Percentiles rank a stretch among this genome's conserved stretches.
phyloP scores from a whole-genome alignment of 1,140 invertebrate species.

The Prorops nasuta region DNA sequence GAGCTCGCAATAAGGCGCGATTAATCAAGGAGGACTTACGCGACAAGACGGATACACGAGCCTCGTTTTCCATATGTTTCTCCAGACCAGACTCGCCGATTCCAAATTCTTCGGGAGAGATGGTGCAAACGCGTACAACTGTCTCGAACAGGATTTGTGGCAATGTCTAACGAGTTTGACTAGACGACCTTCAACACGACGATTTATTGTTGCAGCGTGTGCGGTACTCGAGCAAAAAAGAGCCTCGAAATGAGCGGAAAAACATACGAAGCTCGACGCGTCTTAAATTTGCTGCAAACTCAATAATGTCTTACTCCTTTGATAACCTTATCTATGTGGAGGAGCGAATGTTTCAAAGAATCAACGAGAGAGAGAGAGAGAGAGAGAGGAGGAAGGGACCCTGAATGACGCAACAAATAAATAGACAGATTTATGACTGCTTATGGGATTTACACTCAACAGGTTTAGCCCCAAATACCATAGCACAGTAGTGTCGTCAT shows the following conservation, averaged over 20 bases:
- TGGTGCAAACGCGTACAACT: background rate
- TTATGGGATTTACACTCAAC: slow-evolving; percentile 52
- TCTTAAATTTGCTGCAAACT: background rate
- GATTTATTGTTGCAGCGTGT: slow-evolving; percentile 1
- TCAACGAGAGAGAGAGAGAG: background rate
- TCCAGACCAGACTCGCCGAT: background rate
- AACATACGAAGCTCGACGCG: background rate
- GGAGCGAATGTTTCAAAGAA: no score
- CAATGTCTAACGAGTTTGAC: background rate
- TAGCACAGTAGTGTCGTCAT: no score
- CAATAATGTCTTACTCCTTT: no score
- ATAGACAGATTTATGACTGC: slow-evolving; percentile 46
- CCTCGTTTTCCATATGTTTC: background rate
- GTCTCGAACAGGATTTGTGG: background rate
- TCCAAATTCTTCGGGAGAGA: background rate
- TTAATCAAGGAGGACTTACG: background rate
- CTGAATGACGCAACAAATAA: slow-evolving; percentile 1
- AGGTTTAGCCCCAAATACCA: slow-evolving; percentile 40
- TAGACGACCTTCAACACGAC: background rate
- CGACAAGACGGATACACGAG: background rate
- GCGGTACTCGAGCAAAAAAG: background rate
- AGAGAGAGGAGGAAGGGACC: background rate
- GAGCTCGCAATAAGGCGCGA: background rate
- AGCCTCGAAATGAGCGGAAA: background rate
- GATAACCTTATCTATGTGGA: no score